Conservation (phyloP, 2,797 vertebrate species). For the Brachyalestes nurse region DNA sequence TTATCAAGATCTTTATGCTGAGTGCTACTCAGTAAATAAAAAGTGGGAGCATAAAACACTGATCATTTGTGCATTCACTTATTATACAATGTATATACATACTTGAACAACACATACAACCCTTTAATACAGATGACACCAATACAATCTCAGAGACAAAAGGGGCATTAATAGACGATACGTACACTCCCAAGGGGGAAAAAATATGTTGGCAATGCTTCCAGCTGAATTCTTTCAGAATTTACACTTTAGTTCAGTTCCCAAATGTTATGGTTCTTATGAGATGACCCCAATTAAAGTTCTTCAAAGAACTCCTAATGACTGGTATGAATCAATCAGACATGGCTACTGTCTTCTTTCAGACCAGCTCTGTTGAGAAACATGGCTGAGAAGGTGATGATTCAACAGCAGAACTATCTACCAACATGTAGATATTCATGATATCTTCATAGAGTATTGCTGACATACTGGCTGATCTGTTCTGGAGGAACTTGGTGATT, state of each 20-base stretch:
- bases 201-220: background rate
- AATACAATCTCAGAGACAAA: background rate
- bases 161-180: constrained; percentile 4
- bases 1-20: background rate
- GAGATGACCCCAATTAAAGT: background rate
- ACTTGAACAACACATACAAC: background rate
- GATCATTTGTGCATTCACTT: background rate
- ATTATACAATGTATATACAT: background rate
- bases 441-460: constrained; percentile 2
- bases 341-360: background rate
- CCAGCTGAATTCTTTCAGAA: background rate
- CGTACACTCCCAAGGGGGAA: background rate
- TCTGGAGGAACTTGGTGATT: too few species aligned
- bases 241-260: background rate
- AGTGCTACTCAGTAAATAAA: background rate
- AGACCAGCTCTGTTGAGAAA: background rate
- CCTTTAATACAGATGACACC: background rate
- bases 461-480: background rate
- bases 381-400: background rate
- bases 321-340: background rate
- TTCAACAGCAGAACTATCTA: background rate
- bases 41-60: too few species aligned
- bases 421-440: background rate
- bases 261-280: background rate
- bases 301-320: background rate